Conservation (phyloP, 2,888 invertebrate genomes). For the Eupithecia dodoneata region DNA sequence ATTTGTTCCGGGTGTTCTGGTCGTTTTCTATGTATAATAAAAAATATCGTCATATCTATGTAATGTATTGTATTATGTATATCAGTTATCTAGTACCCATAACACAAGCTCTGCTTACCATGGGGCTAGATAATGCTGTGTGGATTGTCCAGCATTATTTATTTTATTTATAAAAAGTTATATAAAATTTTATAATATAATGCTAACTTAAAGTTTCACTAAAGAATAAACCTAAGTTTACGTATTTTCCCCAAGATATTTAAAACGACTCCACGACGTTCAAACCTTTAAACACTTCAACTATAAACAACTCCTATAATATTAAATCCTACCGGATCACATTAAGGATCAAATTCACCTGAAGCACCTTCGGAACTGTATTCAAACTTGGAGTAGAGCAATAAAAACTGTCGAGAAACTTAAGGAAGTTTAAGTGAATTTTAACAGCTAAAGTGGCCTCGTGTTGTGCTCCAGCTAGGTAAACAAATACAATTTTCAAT, state of each 20-base stretch:
- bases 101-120: too few relatives aligned
- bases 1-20: too few relatives aligned
- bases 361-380: conserved; percentile 24
- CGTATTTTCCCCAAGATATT: not conserved
- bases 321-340: conserved; percentile 15
- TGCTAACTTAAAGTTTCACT: not conserved
- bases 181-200: too few relatives aligned
- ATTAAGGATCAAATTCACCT: conserved; percentile 28
- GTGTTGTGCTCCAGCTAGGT: not conserved
- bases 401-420: conserved; percentile 28
- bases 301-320: conserved; percentile 15
- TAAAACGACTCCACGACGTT: not conserved
- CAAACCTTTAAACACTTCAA: conserved; percentile 10
- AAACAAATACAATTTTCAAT: conserved; percentile 8
- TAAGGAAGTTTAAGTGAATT: conserved; percentile 29
- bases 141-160: too few relatives aligned
- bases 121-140: too few relatives aligned
- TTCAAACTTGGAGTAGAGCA: conserved; percentile 25
- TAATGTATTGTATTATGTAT: too few relatives aligned
- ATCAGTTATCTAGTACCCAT: too few relatives aligned
- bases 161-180: too few relatives aligned
- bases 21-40: too few relatives aligned
- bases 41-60: too few relatives aligned
- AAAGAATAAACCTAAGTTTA: not conserved
- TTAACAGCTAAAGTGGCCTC: conserved; percentile 23